Evolutionary conservation across 1,140 invertebrate genomes (phyloP).

Genomic region (Bradynema listronoti): DNA sequence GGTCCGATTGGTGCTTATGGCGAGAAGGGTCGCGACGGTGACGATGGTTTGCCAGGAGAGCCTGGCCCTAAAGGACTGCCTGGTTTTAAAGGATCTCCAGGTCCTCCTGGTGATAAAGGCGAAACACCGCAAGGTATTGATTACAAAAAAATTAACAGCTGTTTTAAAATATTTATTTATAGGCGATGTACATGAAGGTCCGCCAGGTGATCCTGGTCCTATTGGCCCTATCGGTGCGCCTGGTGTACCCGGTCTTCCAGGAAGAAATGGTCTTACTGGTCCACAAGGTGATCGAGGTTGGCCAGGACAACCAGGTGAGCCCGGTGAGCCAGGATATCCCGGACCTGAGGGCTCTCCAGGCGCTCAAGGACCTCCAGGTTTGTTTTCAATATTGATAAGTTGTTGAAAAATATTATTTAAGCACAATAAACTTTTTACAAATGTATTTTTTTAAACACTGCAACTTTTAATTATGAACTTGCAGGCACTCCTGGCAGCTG

Average conservation of each 20-base stretch:
- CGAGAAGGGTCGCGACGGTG: conserved; percentile 50
- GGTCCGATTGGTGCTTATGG: conserved; percentile 47
- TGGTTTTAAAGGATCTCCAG: conserved; percentile 48
- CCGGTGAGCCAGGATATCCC: conserved; percentile 48
- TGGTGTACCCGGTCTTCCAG: conserved; percentile 55
- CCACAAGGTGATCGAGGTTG: conserved; percentile 50
- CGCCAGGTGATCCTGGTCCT: conserved; percentile 53
- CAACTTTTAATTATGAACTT: too few relatives aligned
- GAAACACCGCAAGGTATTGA: conserved; percentile 44
- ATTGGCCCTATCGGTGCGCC: conserved; percentile 53
- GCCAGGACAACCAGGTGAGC: conserved; percentile 48
- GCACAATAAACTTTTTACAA: conserved; percentile 3
- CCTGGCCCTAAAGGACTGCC: conserved; percentile 50
- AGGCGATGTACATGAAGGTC: conserved; percentile 54
- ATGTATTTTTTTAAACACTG: too few relatives aligned
- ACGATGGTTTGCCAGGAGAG: conserved; percentile 53
- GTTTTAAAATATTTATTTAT: neutral
- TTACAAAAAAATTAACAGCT: neutral
- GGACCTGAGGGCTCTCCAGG: conserved; percentile 52
- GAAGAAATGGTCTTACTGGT: conserved; percentile 53
- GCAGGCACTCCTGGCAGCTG: conserved; percentile 48
- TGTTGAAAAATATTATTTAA: conserved; percentile 13
- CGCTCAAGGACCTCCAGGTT: conserved; percentile 44
- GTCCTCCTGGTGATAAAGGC: conserved; percentile 57
- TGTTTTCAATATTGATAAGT: conserved; percentile 17